phyloP scores from a whole-genome alignment of 1,140 invertebrate genomes.

The Aradophagus sp. region DNA sequence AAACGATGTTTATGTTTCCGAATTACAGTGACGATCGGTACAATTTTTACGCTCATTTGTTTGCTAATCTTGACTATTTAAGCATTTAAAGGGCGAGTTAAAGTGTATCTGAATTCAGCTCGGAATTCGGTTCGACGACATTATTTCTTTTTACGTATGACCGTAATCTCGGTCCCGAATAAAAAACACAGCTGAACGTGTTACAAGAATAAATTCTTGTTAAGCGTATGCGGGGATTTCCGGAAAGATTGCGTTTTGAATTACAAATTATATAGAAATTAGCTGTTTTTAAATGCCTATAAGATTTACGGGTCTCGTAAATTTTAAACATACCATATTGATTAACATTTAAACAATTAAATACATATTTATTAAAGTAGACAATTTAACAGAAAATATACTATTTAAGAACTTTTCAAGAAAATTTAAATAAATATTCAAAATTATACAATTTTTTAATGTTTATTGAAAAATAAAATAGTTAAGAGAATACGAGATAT shows the following conservation, averaged over 20 bases:
- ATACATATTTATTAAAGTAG: too few species aligned
- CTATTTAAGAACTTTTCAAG: too few species aligned
- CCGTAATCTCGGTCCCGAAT: slow-evolving; percentile 21
- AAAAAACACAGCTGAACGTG: slow-evolving; percentile 12
- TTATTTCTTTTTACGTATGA: slow-evolving; percentile 25
- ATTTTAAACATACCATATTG: too few species aligned
- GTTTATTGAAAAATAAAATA: too few species aligned
- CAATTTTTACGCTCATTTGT: slow-evolving; percentile 24
- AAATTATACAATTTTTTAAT: too few species aligned
- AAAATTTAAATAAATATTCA: too few species aligned
- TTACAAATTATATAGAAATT: slow-evolving; percentile 16
- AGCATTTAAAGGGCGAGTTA: slow-evolving; percentile 3
- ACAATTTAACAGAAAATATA: too few species aligned
- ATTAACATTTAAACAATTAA: too few species aligned
- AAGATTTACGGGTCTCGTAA: too few species aligned
- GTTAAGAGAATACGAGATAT: too few species aligned
- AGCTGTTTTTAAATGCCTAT: slow-evolving; percentile 6
- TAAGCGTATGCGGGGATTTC: slow-evolving; percentile 20
- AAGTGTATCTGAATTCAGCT: not conserved
- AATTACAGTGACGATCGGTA: too few species aligned
- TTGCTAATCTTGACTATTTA: slow-evolving; percentile 23
- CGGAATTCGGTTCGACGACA: slow-evolving; percentile 14
- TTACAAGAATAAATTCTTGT: slow-evolving; percentile 32
- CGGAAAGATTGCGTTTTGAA: slow-evolving; percentile 20
- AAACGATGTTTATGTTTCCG: too few species aligned